A percentile compares a stretch with the other conserved stretches of the same genome.
phyloP scores from a whole-genome alignment of 2,797 vertebrate species.

The Glossophaga mutica region DNA sequence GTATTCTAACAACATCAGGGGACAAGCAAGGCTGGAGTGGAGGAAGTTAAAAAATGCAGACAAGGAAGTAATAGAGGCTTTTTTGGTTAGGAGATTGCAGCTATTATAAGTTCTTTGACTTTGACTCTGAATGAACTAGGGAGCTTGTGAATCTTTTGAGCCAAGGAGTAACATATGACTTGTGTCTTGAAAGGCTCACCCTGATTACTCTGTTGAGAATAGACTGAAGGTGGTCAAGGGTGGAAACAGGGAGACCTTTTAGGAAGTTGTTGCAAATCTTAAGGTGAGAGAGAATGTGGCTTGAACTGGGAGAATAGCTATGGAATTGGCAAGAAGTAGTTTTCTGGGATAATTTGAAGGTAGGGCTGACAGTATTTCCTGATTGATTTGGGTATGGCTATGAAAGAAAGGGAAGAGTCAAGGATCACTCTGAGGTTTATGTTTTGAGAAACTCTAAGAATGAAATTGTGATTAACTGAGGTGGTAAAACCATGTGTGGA shows the following conservation, averaged over 20 bases:
- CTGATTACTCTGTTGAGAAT: background rate
- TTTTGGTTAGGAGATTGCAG: background rate
- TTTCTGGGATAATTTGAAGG: background rate
- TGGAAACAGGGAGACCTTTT: background rate
- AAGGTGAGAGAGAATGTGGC: background rate
- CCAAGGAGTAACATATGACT: background rate
- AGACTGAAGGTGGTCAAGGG: background rate
- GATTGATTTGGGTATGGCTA: background rate
- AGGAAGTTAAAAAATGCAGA: background rate
- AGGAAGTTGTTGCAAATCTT: background rate
- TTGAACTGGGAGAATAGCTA: background rate
- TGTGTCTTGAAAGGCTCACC: background rate
- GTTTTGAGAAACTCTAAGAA: background rate
- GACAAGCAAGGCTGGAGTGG: background rate
- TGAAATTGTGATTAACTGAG: background rate
- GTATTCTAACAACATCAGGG: background rate
- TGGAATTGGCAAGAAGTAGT: background rate
- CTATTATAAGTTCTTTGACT: background rate
- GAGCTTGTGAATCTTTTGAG: background rate
- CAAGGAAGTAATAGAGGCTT: background rate
- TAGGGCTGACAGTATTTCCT: background rate
- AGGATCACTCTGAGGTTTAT: background rate
- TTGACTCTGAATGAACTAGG: background rate
- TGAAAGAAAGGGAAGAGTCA: background rate
- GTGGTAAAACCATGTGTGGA: background rate